These are phyloP conservation scores for Apis dorsata DNA, from an alignment of 1,140 invertebrate genomes.

Conservation along the genomic window DNA sequence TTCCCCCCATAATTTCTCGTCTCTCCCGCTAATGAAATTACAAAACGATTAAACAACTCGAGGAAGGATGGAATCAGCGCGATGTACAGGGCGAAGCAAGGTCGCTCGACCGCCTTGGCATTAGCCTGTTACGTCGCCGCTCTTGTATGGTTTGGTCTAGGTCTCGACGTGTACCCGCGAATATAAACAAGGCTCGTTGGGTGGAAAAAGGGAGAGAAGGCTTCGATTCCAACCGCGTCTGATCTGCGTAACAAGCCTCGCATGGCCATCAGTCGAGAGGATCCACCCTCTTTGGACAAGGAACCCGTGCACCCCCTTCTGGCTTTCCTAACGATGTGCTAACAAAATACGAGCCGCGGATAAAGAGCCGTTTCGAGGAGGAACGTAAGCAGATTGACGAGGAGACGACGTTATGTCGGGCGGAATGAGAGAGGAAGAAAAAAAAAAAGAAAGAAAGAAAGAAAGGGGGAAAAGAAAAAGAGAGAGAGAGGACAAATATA, in stretches of 20 bases:
- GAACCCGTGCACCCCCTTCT: constrained; percentile 71
- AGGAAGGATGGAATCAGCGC: neutral
- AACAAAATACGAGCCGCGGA: constrained; percentile 76
- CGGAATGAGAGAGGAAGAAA: constrained; percentile 14
- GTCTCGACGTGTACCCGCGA: neutral
- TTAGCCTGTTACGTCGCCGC: constrained; percentile 14
- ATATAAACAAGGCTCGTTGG: constrained; percentile 5
- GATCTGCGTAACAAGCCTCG: constrained; percentile 76
- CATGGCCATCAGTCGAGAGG: constrained; percentile 44
- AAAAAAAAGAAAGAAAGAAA: neutral
- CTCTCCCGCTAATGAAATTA: neutral
- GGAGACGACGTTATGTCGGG: constrained; percentile 37
- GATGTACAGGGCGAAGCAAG: neutral
- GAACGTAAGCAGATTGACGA: constrained; percentile 77
- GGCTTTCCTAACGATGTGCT: constrained; percentile 77
- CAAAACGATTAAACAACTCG: constrained; percentile 4
- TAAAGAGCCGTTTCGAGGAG: constrained; percentile 67
- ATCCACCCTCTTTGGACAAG: constrained; percentile 46
- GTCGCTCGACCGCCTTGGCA: constrained; percentile 2
- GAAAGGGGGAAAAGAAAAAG: constrained; percentile 19
- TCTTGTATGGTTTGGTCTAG: constrained; percentile 36
- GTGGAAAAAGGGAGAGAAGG: no score
- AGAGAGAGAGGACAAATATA: constrained; percentile 43
- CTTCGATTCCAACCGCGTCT: constrained; percentile 59
- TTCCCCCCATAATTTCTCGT: neutral